phyloP scores from a whole-genome alignment of 2,113 vertebrate genomes.

The Hemicordylus capensis region DNA sequence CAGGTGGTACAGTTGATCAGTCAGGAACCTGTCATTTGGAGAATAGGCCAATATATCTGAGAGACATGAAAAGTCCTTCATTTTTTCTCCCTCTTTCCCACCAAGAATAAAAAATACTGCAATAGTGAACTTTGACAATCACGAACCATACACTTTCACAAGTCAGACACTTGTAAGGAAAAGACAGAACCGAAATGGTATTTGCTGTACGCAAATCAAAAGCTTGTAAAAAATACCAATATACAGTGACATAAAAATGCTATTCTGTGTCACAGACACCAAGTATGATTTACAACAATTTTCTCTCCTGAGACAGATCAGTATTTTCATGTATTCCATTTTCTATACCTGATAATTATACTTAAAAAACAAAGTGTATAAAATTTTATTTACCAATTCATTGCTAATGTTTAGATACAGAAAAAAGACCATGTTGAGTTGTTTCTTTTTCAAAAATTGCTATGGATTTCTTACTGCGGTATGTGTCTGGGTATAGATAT shows the following conservation, averaged over 20 bases:
- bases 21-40: conserved; percentile 84
- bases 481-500: neutral
- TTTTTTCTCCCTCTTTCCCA: conserved; percentile 50
- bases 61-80: conserved; percentile 76
- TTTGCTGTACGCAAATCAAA: neutral
- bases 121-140: conserved; percentile 70
- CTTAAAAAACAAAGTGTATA: neutral
- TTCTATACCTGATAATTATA: conserved; percentile 14
- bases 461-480: neutral
- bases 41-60: conserved; percentile 83
- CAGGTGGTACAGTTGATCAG: conserved; percentile 85
- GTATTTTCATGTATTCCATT: neutral
- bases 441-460: neutral
- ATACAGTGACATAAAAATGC: neutral
- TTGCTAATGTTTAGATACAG: neutral
- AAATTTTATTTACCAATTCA: neutral
- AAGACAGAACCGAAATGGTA: conserved; percentile 11
- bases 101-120: conserved; percentile 66
- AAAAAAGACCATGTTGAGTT: neutral
- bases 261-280: neutral
- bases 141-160: conserved; percentile 51
- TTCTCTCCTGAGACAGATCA: conserved; percentile 17
- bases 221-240: conserved; percentile 21
- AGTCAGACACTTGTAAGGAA: conserved; percentile 44
- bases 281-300: conserved; percentile 33